Evolutionary conservation across 2,888 invertebrate species (phyloP).

Genomic region (Pogonocherus hispidulus): DNA sequence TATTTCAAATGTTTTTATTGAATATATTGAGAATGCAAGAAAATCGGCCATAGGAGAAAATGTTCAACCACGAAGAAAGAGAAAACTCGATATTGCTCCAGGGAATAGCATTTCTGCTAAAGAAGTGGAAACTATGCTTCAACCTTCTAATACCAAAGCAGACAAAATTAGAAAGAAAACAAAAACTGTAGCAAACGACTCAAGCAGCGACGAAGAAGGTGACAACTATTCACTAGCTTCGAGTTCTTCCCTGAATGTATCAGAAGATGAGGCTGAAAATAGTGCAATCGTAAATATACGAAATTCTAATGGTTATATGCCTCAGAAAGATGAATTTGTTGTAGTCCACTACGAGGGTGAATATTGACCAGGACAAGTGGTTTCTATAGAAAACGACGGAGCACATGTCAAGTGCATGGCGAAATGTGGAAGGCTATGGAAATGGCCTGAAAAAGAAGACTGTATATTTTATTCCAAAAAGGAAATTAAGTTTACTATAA

Average conservation of each 20-base stretch:
- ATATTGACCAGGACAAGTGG: constrained; percentile 22
- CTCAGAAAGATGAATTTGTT: constrained; percentile 22
- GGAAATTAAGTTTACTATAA: constrained; percentile 26
- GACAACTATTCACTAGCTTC: constrained; percentile 17
- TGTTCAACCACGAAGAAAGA: constrained; percentile 20
- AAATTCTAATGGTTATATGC: constrained; percentile 12
- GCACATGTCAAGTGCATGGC: constrained; percentile 19
- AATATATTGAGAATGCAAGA: constrained; percentile 19
- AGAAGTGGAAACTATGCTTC: constrained; percentile 17
- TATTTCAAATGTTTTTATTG: constrained; percentile 18
- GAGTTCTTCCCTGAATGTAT: constrained; percentile 24
- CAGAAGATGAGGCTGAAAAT: constrained; percentile 13
- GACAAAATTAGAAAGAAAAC: constrained; percentile 21
- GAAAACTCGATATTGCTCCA: constrained; percentile 21
- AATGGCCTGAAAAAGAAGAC: constrained; percentile 15
- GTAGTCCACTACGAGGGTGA: constrained; percentile 25
- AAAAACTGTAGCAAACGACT: constrained; percentile 1
- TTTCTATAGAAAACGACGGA: constrained; percentile 25
- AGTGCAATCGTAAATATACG: constrained; percentile 9
- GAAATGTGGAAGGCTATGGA: background rate
- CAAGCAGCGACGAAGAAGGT: constrained; percentile 21
- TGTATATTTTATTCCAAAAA: constrained; percentile 20
- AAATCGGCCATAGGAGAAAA: constrained; percentile 15
- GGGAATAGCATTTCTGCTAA: constrained; percentile 25
- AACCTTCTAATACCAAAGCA: constrained; percentile 13